Conservation (phyloP, 2,797 vertebrate genomes). For the Luscinia luscinia region DNA sequence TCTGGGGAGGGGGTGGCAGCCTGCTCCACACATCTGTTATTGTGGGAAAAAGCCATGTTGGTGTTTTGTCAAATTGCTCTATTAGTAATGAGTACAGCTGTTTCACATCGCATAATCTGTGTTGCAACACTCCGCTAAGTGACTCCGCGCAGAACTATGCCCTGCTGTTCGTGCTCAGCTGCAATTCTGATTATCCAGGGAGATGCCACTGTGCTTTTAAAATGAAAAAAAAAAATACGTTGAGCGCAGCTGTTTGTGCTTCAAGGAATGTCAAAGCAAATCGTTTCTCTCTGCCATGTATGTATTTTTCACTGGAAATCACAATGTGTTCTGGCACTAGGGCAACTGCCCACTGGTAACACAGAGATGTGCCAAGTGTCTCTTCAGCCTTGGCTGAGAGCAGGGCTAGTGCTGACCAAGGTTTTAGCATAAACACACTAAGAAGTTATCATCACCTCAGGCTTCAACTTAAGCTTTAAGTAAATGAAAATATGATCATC, state of each 20-base stretch:
- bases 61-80: conserved; percentile 70
- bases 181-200: conserved; percentile 47
- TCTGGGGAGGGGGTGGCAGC: not conserved
- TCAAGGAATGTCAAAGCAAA: conserved; percentile 57
- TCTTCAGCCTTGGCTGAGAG: not conserved
- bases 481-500: not conserved
- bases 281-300: not conserved
- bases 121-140: conserved; percentile 49
- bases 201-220: conserved; percentile 44
- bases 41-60: conserved; percentile 54
- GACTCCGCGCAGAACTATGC: conserved; percentile 28
- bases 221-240: not conserved
- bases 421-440: not conserved
- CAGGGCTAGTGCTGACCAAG: not conserved
- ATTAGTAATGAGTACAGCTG: conserved; percentile 77
- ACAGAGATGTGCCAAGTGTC: not conserved
- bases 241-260: conserved; percentile 58
- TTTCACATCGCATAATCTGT: conserved; percentile 43
- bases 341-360: not conserved
- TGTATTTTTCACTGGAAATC: conserved; percentile 18
- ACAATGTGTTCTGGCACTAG: not conserved
- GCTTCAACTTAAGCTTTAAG: not conserved
- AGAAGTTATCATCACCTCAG: not conserved
- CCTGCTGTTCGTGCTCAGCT: conserved; percentile 55
- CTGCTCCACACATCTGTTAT: conserved; percentile 55